Percentiles rank a stretch among this genome's conserved stretches.
phyloP scores from a whole-genome alignment of 2,113 vertebrate species.

The Equus przewalskii region DNA sequence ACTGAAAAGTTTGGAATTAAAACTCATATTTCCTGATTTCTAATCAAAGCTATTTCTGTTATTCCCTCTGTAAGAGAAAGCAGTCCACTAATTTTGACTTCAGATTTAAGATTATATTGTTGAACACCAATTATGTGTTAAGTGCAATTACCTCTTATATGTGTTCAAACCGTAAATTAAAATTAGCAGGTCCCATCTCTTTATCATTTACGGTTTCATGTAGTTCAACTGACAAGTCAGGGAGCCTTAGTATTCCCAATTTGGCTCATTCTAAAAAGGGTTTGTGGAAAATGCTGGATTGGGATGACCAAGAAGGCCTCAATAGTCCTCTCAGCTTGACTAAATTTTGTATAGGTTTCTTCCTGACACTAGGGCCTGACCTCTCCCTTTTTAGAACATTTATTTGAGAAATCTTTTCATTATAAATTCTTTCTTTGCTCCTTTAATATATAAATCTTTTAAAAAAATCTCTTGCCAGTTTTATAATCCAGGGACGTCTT shows the following conservation, averaged over 20 bases:
- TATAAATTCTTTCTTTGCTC: neutral
- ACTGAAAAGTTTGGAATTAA: neutral
- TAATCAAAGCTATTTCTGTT: neutral
- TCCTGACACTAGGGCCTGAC: neutral
- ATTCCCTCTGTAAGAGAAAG: neutral
- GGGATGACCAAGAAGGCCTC: neutral
- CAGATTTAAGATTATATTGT: neutral
- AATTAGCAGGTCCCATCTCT: neutral
- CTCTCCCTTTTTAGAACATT: neutral
- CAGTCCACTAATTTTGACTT: neutral
- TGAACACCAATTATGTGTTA: neutral
- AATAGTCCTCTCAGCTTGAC: neutral
- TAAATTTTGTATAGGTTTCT: neutral
- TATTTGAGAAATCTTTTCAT: neutral
- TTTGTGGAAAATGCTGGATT: neutral
- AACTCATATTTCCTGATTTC: neutral
- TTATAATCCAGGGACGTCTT: neutral
- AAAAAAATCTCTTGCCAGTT: neutral
- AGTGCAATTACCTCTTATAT: neutral
- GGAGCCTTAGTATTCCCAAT: neutral
- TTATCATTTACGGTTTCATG: neutral
- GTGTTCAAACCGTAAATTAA: neutral
- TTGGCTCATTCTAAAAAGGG: neutral
- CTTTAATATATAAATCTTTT: neutral
- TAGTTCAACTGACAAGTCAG: neutral